Evolutionary conservation across 2,888 invertebrate species (phyloP), one percentile per base, ranked within the genome.

Genomic region (Endotricha flammealis): DNA sequence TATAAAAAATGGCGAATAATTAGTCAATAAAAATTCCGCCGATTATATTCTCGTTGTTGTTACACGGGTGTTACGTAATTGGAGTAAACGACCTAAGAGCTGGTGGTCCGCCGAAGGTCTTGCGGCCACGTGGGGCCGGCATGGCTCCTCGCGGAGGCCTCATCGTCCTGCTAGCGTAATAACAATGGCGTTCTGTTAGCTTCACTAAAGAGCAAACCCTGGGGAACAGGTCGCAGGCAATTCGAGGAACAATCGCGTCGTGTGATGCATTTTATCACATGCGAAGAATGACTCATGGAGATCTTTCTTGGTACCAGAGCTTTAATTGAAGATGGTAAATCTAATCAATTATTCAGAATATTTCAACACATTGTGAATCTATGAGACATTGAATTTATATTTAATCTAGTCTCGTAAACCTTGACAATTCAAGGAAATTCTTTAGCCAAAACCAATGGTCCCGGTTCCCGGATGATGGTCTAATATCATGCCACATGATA

Each of bases 11-110:
- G 64, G 68, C 75, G 79, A 83, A 85, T 85, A 85, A 85, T 85
- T 85, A 85, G 82, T 81, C 82, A 80, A 86, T 86, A 85, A 83
- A 86, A 85, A 85, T 86, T 85, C 86, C 81, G 73, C 59, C 80
- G 79, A 82, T 86, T 83, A 80, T 80, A 75, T 72, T 75, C 72
- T 67, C 71, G n/a, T 57, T 69, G 72, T 74, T 67, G 77, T 80
- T 81, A 81, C 80, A 80, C 78, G 79, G 73, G 74, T 71, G 81
- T 86, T 86, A 74, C 85, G 85, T 82, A 85, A 86, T 77, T 81
- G 79, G 79, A 82, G 85, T 86, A 82, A 85, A 86, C 51, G 86
- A 85, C 83, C 85, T 75, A 66, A 66, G 73, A 74, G 64, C 60
- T 70, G 66, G 67, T 76, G 78, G 66, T 67, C 63, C 57, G 64